Evolutionary conservation across 2,113 vertebrate genomes (phyloP).

Genomic region (Epinephelus fuscoguttatus): DNA sequence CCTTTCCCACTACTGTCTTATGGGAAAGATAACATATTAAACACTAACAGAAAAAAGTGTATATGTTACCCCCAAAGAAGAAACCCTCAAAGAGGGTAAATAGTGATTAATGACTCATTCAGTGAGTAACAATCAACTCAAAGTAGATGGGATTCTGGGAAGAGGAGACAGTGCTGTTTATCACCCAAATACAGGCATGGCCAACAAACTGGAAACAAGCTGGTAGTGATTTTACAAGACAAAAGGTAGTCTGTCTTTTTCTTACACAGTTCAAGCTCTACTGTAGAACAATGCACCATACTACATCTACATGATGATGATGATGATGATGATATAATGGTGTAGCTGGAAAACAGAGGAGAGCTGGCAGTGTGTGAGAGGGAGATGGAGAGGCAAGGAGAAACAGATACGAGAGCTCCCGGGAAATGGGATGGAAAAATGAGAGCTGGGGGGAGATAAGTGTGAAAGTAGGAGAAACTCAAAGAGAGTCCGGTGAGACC

Average conservation of each 20-base stretch:
- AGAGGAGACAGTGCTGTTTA: constrained; percentile 62
- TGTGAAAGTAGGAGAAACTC: constrained; percentile 9
- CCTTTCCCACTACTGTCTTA: constrained; percentile 24
- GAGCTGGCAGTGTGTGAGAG: constrained; percentile 32
- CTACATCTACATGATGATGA: constrained; percentile 59
- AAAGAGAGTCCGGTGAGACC: neutral
- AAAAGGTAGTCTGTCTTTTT: constrained; percentile 80
- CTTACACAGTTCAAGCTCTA: constrained; percentile 67
- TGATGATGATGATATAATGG: constrained; percentile 69
- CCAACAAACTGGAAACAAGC: constrained; percentile 72
- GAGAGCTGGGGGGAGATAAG: constrained; percentile 15
- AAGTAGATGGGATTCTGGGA: constrained; percentile 59
- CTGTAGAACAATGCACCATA: constrained; percentile 46
- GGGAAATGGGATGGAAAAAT: constrained; percentile 7
- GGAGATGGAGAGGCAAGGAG: constrained; percentile 34
- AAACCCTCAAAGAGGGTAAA: constrained; percentile 35
- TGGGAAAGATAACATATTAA: constrained; percentile 48
- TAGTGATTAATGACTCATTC: constrained; percentile 64
- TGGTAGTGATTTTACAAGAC: constrained; percentile 80
- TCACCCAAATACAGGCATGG: constrained; percentile 69
- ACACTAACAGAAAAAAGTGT: constrained; percentile 30
- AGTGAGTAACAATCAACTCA: constrained; percentile 31
- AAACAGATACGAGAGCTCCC: constrained; percentile 46
- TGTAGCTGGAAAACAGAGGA: constrained; percentile 37
- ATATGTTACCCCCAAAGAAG: constrained; percentile 31